Conservation (phyloP, 1,140 invertebrate species). For the Halictus rubicundus region DNA sequence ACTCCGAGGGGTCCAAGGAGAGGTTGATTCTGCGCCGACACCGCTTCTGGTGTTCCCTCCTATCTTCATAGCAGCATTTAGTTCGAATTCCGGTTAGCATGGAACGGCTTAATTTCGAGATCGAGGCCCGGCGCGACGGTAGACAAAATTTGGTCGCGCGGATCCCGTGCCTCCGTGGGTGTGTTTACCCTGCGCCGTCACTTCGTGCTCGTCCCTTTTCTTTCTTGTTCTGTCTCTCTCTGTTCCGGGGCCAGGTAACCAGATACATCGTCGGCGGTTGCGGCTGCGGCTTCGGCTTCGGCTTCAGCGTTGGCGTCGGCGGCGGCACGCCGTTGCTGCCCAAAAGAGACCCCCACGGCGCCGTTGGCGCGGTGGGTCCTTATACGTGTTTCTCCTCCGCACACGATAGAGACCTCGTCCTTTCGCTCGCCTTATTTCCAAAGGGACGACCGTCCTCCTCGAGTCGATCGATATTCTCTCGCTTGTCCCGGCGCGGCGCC, state of each 20-base stretch:
- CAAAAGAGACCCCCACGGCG: constrained; percentile 64
- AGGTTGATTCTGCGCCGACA: no score
- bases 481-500: constrained; percentile 7
- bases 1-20: no score
- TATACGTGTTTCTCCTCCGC: constrained; percentile 30
- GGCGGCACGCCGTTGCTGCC: constrained; percentile 63
- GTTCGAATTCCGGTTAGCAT: not conserved
- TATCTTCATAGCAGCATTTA: no score
- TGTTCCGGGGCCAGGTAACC: constrained; percentile 59
- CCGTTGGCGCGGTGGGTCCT: constrained; percentile 56
- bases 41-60: no score
- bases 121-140: constrained; percentile 15
- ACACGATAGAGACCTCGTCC: constrained; percentile 55
- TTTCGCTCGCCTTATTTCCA: constrained; percentile 44
- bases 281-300: constrained; percentile 55
- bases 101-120: constrained; percentile 34
- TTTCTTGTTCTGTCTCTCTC: constrained; percentile 55
- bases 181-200: constrained; percentile 53
- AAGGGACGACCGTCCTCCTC: constrained; percentile 2
- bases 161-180: constrained; percentile 31
- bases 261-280: constrained; percentile 68
- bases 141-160: constrained; percentile 58
- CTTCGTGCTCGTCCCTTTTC: constrained; percentile 52
- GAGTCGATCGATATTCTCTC: constrained; percentile 59
- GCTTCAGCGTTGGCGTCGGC: constrained; percentile 17